Conservation (phyloP, 1,140 invertebrate genomes). For the Stegodyphus mimosarum region DNA sequence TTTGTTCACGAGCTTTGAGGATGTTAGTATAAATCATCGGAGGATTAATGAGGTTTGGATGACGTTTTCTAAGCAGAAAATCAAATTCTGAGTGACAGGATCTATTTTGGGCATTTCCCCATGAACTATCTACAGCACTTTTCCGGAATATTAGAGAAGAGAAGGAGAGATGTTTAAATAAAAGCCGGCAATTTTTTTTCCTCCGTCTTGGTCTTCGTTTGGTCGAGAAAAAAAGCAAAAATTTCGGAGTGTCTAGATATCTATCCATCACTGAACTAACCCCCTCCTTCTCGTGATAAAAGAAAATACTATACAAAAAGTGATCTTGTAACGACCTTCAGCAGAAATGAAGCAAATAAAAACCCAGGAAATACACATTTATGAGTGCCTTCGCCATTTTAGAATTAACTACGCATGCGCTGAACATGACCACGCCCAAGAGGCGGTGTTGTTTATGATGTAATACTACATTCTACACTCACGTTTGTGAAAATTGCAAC, state of each 20-base stretch:
- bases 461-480: not conserved
- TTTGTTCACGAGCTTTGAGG: too few relatives aligned
- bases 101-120: too few relatives aligned
- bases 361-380: constrained; percentile 34
- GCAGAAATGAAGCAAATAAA: constrained; percentile 9
- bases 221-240: not conserved
- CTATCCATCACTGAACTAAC: not conserved
- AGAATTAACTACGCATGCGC: constrained; percentile 7
- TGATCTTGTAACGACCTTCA: constrained; percentile 28
- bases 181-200: not conserved
- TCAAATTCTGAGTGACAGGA: too few relatives aligned
- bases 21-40: too few relatives aligned
- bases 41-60: too few relatives aligned
- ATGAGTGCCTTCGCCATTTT: constrained; percentile 6
- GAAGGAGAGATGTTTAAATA: not conserved
- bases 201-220: not conserved
- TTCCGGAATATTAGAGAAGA: not conserved
- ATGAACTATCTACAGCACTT: not conserved
- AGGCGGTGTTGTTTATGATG: not conserved
- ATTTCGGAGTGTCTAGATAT: constrained; percentile 10
- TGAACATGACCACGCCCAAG: constrained; percentile 7
- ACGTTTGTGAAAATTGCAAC: too few relatives aligned
- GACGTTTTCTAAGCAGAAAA: too few relatives aligned
- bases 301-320: not conserved
- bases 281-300: too few relatives aligned